Percentiles rank a stretch among this genome's conserved stretches.
Conservation (phyloP, 2,888 invertebrate genomes). For the Lithosia quadra region DNA sequence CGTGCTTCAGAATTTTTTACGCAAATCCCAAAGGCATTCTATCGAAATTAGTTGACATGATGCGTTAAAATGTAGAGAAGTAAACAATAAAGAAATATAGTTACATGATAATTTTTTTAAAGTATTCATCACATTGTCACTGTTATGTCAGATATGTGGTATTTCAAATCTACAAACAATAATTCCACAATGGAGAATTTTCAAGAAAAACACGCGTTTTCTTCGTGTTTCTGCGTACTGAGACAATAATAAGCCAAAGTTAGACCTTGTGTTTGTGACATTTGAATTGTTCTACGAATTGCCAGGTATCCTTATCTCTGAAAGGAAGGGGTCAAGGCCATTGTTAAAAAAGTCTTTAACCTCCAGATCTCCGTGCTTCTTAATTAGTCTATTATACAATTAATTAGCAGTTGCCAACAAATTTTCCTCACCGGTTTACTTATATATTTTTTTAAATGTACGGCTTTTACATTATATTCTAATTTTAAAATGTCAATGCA, state of each 20-base stretch:
- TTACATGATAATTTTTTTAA: too few species aligned
- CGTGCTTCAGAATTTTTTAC: too few species aligned
- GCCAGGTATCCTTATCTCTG: slow-evolving; percentile 31
- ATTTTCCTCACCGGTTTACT: neutral
- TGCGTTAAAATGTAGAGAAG: too few species aligned
- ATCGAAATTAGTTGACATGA: too few species aligned
- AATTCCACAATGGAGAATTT: neutral
- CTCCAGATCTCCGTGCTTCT: neutral
- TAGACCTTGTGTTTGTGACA: slow-evolving; percentile 20
- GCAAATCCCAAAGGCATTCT: too few species aligned
- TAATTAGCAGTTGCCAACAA: neutral
- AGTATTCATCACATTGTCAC: too few species aligned
- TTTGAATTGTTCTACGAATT: slow-evolving; percentile 19
- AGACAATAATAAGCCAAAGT: slow-evolving; percentile 13
- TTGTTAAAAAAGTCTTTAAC: neutral
- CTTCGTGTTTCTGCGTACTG: neutral
- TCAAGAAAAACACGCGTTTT: neutral
- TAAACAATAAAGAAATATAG: too few species aligned
- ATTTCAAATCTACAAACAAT: neutral
- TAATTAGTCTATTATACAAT: slow-evolving; percentile 6
- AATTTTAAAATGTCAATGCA: too few species aligned
- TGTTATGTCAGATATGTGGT: neutral
- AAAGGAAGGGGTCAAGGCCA: slow-evolving; percentile 35
- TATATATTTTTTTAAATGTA: too few species aligned
- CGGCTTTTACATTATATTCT: too few species aligned